Evolutionary conservation across 92 coral and sea anemone species (phyloP).

Genomic region (Ricordea florida): DNA sequence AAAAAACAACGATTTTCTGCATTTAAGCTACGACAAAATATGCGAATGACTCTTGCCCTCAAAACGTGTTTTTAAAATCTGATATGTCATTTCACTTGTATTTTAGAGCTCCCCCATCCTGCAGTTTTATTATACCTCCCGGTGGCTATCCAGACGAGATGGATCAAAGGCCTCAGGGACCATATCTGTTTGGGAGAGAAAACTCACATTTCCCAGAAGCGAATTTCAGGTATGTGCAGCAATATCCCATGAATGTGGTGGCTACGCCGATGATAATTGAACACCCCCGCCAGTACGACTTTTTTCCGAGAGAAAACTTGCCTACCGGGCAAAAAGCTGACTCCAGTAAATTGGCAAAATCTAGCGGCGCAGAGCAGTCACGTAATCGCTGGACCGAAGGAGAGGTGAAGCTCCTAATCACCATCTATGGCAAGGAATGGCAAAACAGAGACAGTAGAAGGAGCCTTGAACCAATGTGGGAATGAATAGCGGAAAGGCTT

Average conservation of each 20-base stretch:
- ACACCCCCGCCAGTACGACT: not conserved
- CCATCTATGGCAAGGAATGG: constrained; percentile 6
- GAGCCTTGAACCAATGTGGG: constrained; percentile 21
- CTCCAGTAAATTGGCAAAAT: not conserved
- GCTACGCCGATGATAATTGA: not conserved
- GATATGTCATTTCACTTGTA: too few species aligned
- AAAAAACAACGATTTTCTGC: too few species aligned
- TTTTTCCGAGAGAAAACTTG: constrained; percentile 3
- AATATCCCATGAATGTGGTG: not conserved
- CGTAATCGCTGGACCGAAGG: constrained; percentile 12
- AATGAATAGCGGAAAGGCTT: constrained; percentile 3
- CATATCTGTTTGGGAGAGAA: not conserved
- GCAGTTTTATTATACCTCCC: not conserved
- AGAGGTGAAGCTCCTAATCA: constrained; percentile 10
- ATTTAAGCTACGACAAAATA: too few species aligned
- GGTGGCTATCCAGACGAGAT: not conserved
- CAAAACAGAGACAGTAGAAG: constrained; percentile 1
- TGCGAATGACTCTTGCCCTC: too few species aligned
- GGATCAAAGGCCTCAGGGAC: constrained; percentile 8
- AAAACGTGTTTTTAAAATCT: too few species aligned
- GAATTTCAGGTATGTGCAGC: constrained; percentile 2
- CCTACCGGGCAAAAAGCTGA: not conserved
- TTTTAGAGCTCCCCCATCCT: constrained; percentile 15
- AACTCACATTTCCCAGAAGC: not conserved
- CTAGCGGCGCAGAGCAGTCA: constrained; percentile 4